Evolutionary conservation across 2,797 vertebrate species (phyloP).

Genomic region (Crocodylus rhombifer): DNA sequence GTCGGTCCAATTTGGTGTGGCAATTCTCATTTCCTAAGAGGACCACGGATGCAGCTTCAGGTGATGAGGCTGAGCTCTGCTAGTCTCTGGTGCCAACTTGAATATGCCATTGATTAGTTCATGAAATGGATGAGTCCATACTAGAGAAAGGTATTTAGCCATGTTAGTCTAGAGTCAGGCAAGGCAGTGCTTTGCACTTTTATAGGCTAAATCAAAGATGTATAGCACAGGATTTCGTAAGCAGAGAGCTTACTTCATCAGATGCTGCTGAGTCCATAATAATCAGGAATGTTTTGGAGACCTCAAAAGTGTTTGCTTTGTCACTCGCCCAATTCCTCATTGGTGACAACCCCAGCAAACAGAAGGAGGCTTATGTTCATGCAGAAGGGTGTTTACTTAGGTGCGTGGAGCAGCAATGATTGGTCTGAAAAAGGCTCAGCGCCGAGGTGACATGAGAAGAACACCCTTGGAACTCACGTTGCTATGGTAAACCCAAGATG

Average conservation of each 20-base stretch:
- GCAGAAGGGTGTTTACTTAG: not conserved
- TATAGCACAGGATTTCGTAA: too few relatives aligned
- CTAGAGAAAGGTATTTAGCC: not conserved
- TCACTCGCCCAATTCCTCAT: not conserved
- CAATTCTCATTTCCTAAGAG: not conserved
- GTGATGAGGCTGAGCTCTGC: not conserved
- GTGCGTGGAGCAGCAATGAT: not conserved
- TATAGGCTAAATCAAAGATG: too few relatives aligned
- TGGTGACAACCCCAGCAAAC: not conserved
- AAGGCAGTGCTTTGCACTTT: too few relatives aligned
- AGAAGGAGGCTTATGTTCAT: not conserved
- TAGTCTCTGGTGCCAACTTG: not conserved
- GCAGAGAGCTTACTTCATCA: not conserved
- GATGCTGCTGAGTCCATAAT: not conserved
- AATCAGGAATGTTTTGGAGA: not conserved
- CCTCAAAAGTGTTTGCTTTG: not conserved
- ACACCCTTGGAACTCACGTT: constrained; percentile 20
- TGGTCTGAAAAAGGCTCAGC: not conserved
- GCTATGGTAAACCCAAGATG: constrained; percentile 34
- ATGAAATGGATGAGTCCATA: not conserved
- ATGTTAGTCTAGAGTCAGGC: not conserved
- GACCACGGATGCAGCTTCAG: not conserved
- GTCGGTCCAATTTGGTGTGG: not conserved
- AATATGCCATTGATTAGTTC: not conserved
- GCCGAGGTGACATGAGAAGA: constrained; percentile 34